Base-by-base conservation (phyloP, 2,113 vertebrate species). In the Egretta garzetta region DNA sequence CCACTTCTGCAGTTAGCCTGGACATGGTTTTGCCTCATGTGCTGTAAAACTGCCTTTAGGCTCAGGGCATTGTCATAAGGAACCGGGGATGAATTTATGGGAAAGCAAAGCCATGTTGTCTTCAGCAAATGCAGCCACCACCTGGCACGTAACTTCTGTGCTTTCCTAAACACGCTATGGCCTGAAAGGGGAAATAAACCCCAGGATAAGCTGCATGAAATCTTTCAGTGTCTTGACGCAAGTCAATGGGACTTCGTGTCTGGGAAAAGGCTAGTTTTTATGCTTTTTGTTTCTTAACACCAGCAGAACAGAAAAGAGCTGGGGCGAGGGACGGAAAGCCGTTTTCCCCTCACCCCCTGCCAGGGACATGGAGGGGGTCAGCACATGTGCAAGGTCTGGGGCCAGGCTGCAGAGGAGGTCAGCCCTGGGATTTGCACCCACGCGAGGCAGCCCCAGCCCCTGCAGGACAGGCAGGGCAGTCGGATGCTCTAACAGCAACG, bases 321-420 rank as follows among this genome's bases (percentile, higher is more conserved):
- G 21, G 33, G 35, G n/a, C 2, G 9, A 64, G 28, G 30, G 68
- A 47, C 0, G 10, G 26, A 62, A n/a, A 43, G 39, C 0, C 0
- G 20, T 12, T 68, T 60, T 55, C 26, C 47, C 47, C 32, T 75
- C 45, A 30, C 9, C 7, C 17, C 60, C 14, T 60, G 68, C 39
- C 35, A 15, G 12, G 53, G 45, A 18, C 0, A 3, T 6, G 39
- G 30, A 80, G 45, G 35, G 39, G 67, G 24, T 33, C 1, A 33
- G 49, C 70, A 12, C 21, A 4, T 3, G 24, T 22, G 23, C 23
- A 8, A 45, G 45, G 59, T 26, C 60, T 58, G 1, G 2, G 76
- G 52, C 37, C 58, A n/a, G 71, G 91, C 50, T 45, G 50, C 43
- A 27, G 66, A 16, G 64, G 19, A 39, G 52, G 10, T 27, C 53